phyloP scores from a whole-genome alignment of 1,140 invertebrate species.

The Octopus sinensis region DNA sequence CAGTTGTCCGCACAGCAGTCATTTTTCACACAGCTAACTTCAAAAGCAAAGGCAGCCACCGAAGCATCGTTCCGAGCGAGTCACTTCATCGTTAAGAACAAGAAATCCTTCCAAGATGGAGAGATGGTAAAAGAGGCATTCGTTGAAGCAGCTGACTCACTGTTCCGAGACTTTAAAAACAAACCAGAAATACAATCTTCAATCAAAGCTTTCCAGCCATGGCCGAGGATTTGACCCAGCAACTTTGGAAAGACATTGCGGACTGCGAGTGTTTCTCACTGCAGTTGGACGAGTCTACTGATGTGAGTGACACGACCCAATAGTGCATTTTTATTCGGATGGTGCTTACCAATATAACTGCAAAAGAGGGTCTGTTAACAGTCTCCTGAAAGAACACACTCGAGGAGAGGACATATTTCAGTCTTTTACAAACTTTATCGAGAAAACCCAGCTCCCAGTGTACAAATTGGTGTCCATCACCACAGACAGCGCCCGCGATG shows the following conservation, averaged over 20 bases:
- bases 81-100: conserved; percentile 13
- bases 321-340: conserved; percentile 1
- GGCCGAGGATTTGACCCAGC: conserved; percentile 2
- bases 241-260: conserved; percentile 10
- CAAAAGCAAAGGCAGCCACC: conserved; percentile 9
- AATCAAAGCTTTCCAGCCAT: conserved; percentile 11
- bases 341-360: conserved; percentile 4
- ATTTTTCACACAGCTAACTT: conserved; percentile 8
- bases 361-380: conserved; percentile 4
- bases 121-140: conserved; percentile 13
- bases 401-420: conserved; percentile 11
- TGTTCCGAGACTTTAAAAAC: conserved; percentile 12
- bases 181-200: conserved; percentile 10
- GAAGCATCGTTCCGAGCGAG: conserved; percentile 12
- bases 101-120: conserved; percentile 8
- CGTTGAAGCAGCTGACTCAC: conserved; percentile 5
- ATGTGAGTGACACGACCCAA: conserved; percentile 2
- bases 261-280: conserved; percentile 11
- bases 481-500: conserved; percentile 1
- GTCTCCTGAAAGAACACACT: not conserved
- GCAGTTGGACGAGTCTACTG: conserved; percentile 10
- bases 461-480: conserved; percentile 14
- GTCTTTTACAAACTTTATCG: conserved; percentile 4
- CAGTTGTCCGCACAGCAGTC: conserved; percentile 1
- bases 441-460: not conserved